These are phyloP conservation scores for Megalops cyprinoides DNA, from an alignment of 2,797 vertebrate genomes.

Conservation along the genomic window DNA sequence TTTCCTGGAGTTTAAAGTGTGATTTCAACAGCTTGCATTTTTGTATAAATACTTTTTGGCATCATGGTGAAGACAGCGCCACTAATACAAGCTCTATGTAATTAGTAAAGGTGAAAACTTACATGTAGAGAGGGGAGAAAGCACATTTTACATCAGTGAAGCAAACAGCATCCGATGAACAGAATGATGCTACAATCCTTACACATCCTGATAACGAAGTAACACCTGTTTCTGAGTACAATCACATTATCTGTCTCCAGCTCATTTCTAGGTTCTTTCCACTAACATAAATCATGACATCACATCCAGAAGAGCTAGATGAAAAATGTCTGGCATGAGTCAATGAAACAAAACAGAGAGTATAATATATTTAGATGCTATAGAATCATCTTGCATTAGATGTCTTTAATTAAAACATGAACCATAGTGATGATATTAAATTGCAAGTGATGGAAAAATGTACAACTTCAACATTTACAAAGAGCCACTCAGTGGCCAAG, in stretches of 20 bases:
- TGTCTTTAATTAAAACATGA: background rate
- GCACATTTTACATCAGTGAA: background rate
- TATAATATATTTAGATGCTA: background rate
- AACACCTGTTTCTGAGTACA: too few relatives aligned
- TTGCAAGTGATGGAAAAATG: too few relatives aligned
- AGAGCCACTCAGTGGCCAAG: conserved; percentile 71
- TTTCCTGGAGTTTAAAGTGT: too few relatives aligned
- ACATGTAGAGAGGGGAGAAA: background rate
- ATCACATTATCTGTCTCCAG: background rate
- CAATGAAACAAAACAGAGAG: background rate
- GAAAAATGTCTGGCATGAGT: background rate
- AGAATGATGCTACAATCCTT: too few relatives aligned
- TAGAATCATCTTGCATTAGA: background rate
- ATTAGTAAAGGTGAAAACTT: background rate
- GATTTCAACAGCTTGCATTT: too few relatives aligned
- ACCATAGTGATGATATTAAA: background rate
- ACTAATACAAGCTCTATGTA: too few relatives aligned
- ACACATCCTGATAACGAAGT: background rate
- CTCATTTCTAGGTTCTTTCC: too few relatives aligned
- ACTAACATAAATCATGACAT: background rate
- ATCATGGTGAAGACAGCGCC: too few relatives aligned
- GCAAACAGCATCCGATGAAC: background rate
- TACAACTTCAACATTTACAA: background rate
- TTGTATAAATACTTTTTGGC: too few relatives aligned
- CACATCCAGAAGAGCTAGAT: background rate